These are phyloP conservation scores for Rhopalosiphum maidis DNA, from an alignment of 1,140 invertebrate species.

Conservation along the genomic window DNA sequence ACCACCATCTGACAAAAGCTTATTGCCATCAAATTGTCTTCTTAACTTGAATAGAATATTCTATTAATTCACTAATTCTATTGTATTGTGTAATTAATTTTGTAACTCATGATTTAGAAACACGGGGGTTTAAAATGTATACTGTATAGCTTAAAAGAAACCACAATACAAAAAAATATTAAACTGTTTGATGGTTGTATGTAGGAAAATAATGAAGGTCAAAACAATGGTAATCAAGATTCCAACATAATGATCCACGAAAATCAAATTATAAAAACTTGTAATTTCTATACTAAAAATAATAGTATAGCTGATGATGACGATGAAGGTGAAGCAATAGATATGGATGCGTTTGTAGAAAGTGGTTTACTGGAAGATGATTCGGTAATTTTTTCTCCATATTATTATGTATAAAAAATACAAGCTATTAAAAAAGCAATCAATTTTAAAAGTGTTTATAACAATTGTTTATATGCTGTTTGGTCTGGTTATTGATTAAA, in stretches of 20 bases:
- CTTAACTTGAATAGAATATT: too few relatives aligned
- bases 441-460: not conserved
- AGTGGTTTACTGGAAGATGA: conserved; percentile 92
- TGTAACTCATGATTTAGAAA: not conserved
- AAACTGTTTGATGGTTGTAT: not conserved
- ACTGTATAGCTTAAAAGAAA: not conserved
- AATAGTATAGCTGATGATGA: conserved; percentile 61
- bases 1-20: too few relatives aligned
- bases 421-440: not conserved
- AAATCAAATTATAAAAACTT: conserved; percentile 3
- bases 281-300: conserved; percentile 58
- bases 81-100: not conserved
- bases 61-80: too few relatives aligned
- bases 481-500: not conserved
- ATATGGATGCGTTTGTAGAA: conserved; percentile 98
- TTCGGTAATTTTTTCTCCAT: conserved; percentile 68
- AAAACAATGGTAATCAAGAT: not conserved
- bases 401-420: not conserved
- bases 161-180: not conserved
- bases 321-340: conserved; percentile 88
- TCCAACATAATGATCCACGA: not conserved
- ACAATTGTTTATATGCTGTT: not conserved
- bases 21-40: too few relatives aligned
- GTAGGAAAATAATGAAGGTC: not conserved
- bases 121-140: not conserved